Base-by-base conservation (phyloP, 2,113 vertebrate genomes). In the Anolis carolinensis region DNA sequence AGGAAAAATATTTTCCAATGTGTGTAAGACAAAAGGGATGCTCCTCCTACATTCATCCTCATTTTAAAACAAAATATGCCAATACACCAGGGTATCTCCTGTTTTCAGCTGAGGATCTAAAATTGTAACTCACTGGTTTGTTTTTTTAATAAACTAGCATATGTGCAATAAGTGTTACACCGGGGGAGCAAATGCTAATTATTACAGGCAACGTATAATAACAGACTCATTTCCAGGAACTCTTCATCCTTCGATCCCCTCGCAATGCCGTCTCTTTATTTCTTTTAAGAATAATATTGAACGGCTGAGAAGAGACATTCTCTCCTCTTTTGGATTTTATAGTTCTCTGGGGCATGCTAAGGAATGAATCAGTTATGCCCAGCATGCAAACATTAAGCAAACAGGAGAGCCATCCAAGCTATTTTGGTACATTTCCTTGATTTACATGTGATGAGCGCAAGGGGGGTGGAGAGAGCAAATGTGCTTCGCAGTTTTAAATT, bases 281-380 rank as follows among this genome's bases (percentile, higher is more conserved):
- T 91, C 75, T 71, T 93, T 92, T 67, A 80, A 89, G 81, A 89
- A 88, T 92, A 93, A 92, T 81, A 79, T 65, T 80, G 48, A 16
- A 52, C 63, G 85, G 39, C 80, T 93, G 88, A 79, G 86, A 89
- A 77, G 62, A 90, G 63, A 87, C 62, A 94, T 39, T 0, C 0
- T 36, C 82, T 92, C 67, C 32, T 83, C 62, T 93, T 92, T 91
- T 27, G 63, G 87, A 83, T 91, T 94, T 93, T 90, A 89, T 25
- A 87, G 62, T 89, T 94, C 94, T 93, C 94, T 79, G 79, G 93
- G 88, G 92, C 72, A 88, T 71, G 81, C 70, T 89, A 90, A 71
- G 86, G 52, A 91, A 76, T 0, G 8, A 93, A 92, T 93, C 92
- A 89, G 86, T 90, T 90, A 87, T 89, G 82, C 83, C 87, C 68